phyloP scores from a whole-genome alignment of 2,797 vertebrate genomes.

The Zenarchopterus dispar region DNA sequence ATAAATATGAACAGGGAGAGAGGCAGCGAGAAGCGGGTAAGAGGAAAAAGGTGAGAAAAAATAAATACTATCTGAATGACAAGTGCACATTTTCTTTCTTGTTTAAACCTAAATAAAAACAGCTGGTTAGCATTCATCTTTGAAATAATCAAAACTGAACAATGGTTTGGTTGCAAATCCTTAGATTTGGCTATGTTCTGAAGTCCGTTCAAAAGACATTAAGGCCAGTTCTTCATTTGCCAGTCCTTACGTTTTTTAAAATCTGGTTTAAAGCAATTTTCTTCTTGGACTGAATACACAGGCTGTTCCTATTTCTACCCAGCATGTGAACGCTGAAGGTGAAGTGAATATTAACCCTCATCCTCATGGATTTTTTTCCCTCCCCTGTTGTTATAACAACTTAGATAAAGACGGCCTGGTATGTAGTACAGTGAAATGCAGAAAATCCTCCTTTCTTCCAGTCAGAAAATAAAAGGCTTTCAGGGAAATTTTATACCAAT shows the following conservation, averaged over 20 bases:
- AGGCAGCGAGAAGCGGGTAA: not conserved
- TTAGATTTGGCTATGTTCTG: no score
- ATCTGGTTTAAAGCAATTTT: not conserved
- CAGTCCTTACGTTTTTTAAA: not conserved
- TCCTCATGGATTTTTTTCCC: no score
- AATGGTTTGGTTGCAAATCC: no score
- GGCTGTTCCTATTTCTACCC: not conserved
- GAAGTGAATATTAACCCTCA: no score
- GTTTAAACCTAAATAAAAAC: not conserved
- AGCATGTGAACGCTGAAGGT: not conserved
- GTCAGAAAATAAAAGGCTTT: not conserved
- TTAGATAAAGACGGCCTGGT: not conserved
- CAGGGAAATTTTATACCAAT: no score
- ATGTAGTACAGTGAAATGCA: not conserved
- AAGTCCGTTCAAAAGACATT: not conserved
- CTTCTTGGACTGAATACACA: not conserved
- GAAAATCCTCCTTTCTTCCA: not conserved
- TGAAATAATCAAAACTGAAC: not conserved
- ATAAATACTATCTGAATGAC: constrained; percentile 11
- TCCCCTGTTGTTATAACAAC: no score
- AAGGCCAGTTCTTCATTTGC: no score
- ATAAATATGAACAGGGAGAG: constrained; percentile 40
- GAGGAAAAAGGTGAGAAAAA: constrained; percentile 15
- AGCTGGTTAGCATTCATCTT: no score
- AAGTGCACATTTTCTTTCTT: not conserved